Evolutionary conservation across 2,888 invertebrate genomes (phyloP).

Genomic region (Caenorhabditis virilis): DNA sequence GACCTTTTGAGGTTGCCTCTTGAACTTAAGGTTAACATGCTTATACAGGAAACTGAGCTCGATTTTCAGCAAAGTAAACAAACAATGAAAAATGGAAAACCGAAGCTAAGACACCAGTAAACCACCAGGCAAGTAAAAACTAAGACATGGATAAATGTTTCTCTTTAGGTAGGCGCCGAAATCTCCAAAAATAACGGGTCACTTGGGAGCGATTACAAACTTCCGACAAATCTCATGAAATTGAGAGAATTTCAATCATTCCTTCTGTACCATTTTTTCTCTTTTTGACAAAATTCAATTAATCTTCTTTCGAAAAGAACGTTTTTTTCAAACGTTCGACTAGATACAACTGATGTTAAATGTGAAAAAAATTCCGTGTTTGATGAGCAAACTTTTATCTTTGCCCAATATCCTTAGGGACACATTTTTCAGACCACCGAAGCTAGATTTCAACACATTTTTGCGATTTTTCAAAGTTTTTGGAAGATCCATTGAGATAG

Average conservation of each 20-base stretch:
- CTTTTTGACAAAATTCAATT: background rate
- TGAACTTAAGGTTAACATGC: no score
- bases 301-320: background rate
- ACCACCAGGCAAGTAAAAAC: background rate
- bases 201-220: slow-evolving; percentile 5
- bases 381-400: no score
- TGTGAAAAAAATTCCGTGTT: background rate
- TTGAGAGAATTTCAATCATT: background rate
- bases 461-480: no score
- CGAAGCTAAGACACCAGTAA: background rate
- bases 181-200: slow-evolving; percentile 1
- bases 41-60: no score
- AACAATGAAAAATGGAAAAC: no score
- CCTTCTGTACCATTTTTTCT: background rate
- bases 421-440: slow-evolving; percentile 5
- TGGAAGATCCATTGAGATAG: no score
- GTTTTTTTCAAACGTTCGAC: background rate
- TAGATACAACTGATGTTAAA: background rate
- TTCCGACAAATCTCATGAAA: slow-evolving; percentile 1
- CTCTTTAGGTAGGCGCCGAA: slow-evolving; percentile 3
- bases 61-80: no score
- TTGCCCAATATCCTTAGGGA: slow-evolving; percentile 1
- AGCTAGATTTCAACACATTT: no score
- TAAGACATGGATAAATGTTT: background rate
- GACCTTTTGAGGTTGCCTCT: no score